Conservation (phyloP, 1,140 invertebrate genomes). For the Saccostrea echinata region DNA sequence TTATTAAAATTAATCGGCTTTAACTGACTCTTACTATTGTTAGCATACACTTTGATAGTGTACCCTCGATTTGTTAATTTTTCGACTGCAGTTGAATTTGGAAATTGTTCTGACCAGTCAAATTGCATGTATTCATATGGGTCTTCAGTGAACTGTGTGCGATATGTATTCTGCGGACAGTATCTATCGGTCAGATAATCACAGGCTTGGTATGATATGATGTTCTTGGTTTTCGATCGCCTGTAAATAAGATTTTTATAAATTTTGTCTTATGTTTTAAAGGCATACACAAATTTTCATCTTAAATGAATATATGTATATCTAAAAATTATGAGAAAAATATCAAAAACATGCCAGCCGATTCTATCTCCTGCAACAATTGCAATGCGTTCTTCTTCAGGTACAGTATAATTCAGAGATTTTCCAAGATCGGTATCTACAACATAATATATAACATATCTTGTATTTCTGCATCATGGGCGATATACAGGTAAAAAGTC, state of each 20-base stretch:
- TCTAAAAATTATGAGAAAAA: no score
- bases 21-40: not conserved
- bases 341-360: not conserved
- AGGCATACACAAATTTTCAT: no score
- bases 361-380: not conserved
- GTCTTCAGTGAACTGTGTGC: not conserved
- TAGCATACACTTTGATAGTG: not conserved
- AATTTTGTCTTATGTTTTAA: not conserved
- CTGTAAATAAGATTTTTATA: not conserved
- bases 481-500: no score
- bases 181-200: not conserved
- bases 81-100: not conserved
- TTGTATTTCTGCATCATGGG: no score
- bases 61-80: conserved; percentile 9
- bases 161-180: not conserved
- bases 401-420: not conserved
- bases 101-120: not conserved
- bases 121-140: conserved; percentile 9
- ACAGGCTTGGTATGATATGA: not conserved
- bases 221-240: not conserved
- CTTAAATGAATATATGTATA: no score
- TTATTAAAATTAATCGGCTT: no score
- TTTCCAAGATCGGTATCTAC: not conserved
- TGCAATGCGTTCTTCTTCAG: conserved; percentile 8
- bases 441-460: no score